phyloP scores from a whole-genome alignment of 35 echinoderm and acorn worm genomes.

The Acanthaster planci region DNA sequence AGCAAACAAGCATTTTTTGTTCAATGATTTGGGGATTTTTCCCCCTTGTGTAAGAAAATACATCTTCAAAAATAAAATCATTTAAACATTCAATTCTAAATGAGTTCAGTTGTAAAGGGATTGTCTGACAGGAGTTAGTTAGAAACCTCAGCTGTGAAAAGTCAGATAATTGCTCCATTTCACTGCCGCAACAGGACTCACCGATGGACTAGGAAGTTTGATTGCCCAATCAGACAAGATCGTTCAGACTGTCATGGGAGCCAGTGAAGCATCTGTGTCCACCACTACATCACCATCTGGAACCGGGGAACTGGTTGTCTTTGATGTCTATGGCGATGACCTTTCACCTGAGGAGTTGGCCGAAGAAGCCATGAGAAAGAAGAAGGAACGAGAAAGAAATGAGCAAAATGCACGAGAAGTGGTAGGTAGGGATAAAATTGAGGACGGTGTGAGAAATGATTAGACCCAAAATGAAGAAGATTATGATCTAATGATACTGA shows the following conservation, averaged over 20 bases:
- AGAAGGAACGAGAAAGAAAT: background rate
- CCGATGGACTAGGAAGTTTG: constrained; percentile 16
- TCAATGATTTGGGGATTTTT: too few relatives aligned
- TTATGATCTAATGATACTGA: too few relatives aligned
- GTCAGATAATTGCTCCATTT: background rate
- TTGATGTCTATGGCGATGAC: constrained; percentile 1
- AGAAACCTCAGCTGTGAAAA: background rate
- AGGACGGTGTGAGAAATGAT: too few relatives aligned
- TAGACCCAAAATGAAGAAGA: too few relatives aligned
- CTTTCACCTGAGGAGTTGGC: background rate
- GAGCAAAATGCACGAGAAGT: background rate
- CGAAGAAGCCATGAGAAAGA: background rate
- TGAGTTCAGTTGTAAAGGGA: too few relatives aligned
- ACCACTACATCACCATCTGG: background rate
- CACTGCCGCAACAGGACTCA: background rate
- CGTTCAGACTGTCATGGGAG: constrained; percentile 9
- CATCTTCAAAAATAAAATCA: too few relatives aligned
- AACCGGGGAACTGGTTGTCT: background rate
- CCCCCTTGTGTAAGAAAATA: too few relatives aligned
- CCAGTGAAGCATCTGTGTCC: background rate
- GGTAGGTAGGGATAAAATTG: background rate
- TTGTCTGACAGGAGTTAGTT: too few relatives aligned
- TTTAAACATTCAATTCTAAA: too few relatives aligned
- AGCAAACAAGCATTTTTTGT: too few relatives aligned
- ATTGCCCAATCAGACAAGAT: constrained; percentile 31